Conservation (phyloP, 2,888 invertebrate species). For the Drosophila nr. fundita region DNA sequence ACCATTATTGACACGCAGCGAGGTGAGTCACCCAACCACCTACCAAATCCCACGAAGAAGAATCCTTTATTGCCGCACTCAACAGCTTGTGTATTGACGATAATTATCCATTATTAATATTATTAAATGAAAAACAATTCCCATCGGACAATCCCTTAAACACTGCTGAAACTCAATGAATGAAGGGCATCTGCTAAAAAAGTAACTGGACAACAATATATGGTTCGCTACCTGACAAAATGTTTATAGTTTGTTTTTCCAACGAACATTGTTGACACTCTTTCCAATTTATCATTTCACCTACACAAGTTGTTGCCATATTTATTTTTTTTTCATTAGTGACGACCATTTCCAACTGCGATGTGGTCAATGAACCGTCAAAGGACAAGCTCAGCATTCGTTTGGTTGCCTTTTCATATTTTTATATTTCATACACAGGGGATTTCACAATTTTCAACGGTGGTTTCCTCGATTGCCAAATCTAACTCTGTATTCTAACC, state of each 20-base stretch:
- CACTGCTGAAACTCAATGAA: not conserved
- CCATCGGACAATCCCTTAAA: not conserved
- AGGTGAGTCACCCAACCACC: slow-evolving; percentile 83
- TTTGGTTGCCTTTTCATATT: not conserved
- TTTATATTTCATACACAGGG: not conserved
- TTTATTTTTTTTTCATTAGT: not conserved
- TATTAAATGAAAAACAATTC: not conserved
- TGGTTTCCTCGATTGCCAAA: not conserved
- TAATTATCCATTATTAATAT: slow-evolving; percentile 1
- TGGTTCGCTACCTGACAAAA: not conserved
- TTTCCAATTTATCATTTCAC: not conserved
- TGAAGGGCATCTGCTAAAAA: not conserved
- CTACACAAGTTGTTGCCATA: not conserved
- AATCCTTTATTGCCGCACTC: slow-evolving; percentile 9
- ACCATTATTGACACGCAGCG: slow-evolving; percentile 84
- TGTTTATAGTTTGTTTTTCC: not conserved
- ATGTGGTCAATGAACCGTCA: not conserved
- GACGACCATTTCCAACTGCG: not conserved
- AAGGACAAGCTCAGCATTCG: not conserved
- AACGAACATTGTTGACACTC: not conserved
- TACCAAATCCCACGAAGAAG: slow-evolving; percentile 3
- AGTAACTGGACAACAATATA: not conserved
- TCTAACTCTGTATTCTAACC: not conserved
- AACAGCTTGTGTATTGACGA: slow-evolving; percentile 3
- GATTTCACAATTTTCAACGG: not conserved